Conservation (phyloP, 2,797 vertebrate species). For the Hipposideros larvatus region DNA sequence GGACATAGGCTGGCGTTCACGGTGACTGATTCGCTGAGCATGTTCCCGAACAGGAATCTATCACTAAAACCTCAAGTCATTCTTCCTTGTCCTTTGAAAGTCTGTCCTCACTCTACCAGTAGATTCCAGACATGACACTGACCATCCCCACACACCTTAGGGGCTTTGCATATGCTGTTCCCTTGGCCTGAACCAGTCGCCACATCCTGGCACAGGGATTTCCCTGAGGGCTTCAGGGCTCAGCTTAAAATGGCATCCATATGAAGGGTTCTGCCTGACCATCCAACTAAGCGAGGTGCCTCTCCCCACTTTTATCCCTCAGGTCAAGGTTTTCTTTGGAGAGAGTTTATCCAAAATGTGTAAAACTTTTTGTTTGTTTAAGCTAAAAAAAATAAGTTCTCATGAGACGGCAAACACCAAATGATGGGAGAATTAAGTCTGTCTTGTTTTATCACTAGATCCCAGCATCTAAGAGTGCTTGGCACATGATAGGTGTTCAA, state of each 20-base stretch:
- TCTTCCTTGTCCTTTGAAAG: not conserved
- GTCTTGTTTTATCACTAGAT: not conserved
- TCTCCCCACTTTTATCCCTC: not conserved
- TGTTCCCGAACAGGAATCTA: not conserved
- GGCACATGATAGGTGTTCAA: not conserved
- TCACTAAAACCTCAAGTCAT: not conserved
- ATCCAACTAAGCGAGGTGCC: not conserved
- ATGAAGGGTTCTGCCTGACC: not conserved
- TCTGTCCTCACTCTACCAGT: not conserved
- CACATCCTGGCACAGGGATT: not conserved
- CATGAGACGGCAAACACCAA: not conserved
- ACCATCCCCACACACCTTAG: not conserved
- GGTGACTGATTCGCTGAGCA: no score
- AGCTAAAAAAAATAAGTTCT: not conserved
- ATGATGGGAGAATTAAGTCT: not conserved
- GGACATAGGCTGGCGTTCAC: rapidly evolving
- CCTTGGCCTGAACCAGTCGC: not conserved
- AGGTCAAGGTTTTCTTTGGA: not conserved
- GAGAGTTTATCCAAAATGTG: not conserved
- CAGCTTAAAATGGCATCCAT: not conserved
- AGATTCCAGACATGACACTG: not conserved
- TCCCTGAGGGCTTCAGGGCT: not conserved
- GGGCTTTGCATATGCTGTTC: not conserved
- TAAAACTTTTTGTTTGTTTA: not conserved
- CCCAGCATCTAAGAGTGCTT: not conserved